These are phyloP conservation scores for Eupithecia subumbrata DNA, from an alignment of 2,888 invertebrate species.

Conservation along the genomic window DNA sequence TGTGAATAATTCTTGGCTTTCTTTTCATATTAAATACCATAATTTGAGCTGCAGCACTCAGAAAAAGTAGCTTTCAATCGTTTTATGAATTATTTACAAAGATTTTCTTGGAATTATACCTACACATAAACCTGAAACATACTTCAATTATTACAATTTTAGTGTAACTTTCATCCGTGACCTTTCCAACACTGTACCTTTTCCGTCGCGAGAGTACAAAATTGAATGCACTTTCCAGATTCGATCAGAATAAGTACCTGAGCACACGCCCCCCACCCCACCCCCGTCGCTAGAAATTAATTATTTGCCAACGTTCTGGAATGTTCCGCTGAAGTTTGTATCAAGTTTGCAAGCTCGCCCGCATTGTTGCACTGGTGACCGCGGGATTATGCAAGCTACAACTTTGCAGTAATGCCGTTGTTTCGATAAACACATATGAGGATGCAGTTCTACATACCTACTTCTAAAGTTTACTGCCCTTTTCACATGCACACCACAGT, in stretches of 20 bases:
- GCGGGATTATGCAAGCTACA: constrained; percentile 2
- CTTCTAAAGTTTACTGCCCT: not conserved
- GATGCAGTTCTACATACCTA: not conserved
- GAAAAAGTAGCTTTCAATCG: not conserved
- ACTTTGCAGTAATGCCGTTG: not conserved
- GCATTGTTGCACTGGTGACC: constrained; percentile 13
- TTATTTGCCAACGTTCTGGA: constrained; percentile 11
- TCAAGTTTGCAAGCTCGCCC: constrained; percentile 4
- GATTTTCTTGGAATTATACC: not conserved
- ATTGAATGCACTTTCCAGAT: constrained; percentile 2
- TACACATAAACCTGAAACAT: not conserved
- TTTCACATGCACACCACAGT: not conserved
- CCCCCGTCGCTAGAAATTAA: constrained; percentile 6
- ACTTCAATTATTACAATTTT: not conserved
- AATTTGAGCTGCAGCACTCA: not conserved
- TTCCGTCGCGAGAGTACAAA: not conserved
- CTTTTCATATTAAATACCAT: not conserved
- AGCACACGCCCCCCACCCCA: not conserved
- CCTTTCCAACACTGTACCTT: not conserved
- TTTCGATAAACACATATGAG: not conserved
- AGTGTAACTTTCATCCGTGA: not conserved
- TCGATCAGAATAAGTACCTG: constrained; percentile 5
- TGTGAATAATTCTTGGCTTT: not conserved
- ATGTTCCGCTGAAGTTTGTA: constrained; percentile 4
- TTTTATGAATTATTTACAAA: not conserved